Base-by-base conservation (phyloP, 2,797 vertebrate genomes). In the Spinibarbus caldwelli region DNA sequence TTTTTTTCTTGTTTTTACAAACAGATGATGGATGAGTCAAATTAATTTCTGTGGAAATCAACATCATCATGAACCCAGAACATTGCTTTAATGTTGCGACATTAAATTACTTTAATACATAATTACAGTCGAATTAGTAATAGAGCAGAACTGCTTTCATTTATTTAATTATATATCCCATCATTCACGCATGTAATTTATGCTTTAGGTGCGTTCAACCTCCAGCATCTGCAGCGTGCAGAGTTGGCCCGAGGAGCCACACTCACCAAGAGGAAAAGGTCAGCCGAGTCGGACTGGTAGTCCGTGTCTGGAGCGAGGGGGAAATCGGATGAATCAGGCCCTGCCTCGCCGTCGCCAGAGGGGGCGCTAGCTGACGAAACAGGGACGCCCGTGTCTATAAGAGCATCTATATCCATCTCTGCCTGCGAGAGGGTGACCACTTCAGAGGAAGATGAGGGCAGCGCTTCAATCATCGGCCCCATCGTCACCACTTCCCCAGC, bases 251-350 rank as follows among this genome's bases (percentile, higher is more conserved):
- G 36, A 82, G 49, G 72, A 77, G 57, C 85, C 78, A 75, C 86
- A 95, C 95, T 95, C 94, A 95, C 95, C 95, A n/a, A 84, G 23
- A 91, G 80, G 43, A 90, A 87, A 82, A 91, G 88, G 11, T 88
- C 91, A 86, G 90, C 81, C 31, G 92, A 90, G 89, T 95, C 93
- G 23, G 93, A 93, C 47, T 94, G 94, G 88, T 89, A 90, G 83
- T 90, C 87, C 80, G 81, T 87, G 66, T 93, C 92, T 75, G 87
- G 70, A 82, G 41, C 6, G 34, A 85, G 86, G 5, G 86, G 87
- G 76, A 64, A 89, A 82, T 89, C 49, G 0, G 86, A 90, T 1
- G 0, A 70, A 85, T 79, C 82, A 88, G 64, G 89, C 45, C 38
- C 80, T 54, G 81, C 85, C 17, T 80, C 84, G 47, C 64, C 86